phyloP scores from a whole-genome alignment of 1,140 invertebrate genomes.

The Phymorhynchus buccinoides region DNA sequence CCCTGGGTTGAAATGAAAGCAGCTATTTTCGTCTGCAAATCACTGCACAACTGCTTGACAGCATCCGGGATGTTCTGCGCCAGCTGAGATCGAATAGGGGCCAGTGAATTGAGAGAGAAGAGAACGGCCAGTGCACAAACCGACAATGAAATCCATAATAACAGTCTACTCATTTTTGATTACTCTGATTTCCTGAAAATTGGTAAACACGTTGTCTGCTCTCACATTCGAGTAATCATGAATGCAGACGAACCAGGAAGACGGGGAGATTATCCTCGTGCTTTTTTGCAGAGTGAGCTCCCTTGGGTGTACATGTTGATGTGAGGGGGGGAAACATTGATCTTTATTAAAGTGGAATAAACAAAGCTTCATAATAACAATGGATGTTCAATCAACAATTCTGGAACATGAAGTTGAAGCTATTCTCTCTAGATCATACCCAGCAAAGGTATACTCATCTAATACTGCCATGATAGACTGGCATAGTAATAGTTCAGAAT shows the following conservation, averaged over 20 bases:
- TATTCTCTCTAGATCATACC: neutral
- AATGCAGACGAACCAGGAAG: constrained; percentile 16
- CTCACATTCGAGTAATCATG: neutral
- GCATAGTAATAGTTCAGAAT: too few relatives aligned
- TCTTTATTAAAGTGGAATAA: too few relatives aligned
- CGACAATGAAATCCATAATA: neutral
- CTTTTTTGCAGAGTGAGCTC: neutral
- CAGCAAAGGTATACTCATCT: neutral
- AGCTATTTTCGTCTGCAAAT: neutral
- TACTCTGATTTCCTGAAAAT: neutral
- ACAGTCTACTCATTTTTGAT: constrained; percentile 14
- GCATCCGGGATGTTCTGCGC: neutral
- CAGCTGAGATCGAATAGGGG: constrained; percentile 17
- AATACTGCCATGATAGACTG: too few relatives aligned
- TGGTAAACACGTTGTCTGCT: neutral
- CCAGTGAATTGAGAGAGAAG: neutral
- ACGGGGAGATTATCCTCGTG: neutral
- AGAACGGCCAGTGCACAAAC: neutral
- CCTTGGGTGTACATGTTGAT: neutral
- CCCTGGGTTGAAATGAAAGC: neutral
- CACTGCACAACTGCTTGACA: neutral
- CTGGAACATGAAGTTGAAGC: constrained; percentile 18
- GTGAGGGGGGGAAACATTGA: neutral
- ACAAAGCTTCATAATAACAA: neutral
- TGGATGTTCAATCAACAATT: neutral